Percentiles rank a stretch among this genome's conserved stretches.
These are phyloP conservation scores for Agelastica alni DNA, from an alignment of 2,888 invertebrate species.

Conservation along the genomic window DNA sequence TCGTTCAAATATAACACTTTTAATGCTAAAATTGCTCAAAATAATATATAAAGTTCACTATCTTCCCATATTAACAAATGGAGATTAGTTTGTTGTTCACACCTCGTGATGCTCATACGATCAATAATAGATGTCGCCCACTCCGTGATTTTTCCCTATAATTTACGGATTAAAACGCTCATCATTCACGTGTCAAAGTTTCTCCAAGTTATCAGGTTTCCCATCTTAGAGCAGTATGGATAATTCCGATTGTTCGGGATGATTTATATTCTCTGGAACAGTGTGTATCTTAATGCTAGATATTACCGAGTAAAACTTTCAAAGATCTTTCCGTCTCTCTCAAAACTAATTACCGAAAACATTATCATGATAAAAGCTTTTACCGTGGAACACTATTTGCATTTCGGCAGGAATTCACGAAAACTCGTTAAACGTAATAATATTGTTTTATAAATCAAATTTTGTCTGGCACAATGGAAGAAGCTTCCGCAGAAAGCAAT, in stretches of 20 bases:
- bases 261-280: slow-evolving; percentile 8
- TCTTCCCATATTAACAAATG: too few species aligned
- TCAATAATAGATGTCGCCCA: too few species aligned
- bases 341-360: slow-evolving; percentile 18
- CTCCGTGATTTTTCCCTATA: too few species aligned
- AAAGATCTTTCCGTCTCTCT: slow-evolving; percentile 12
- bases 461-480: slow-evolving; percentile 1
- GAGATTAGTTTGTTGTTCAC: too few species aligned
- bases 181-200: neutral
- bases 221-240: slow-evolving; percentile 4
- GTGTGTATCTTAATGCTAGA: slow-evolving; percentile 11
- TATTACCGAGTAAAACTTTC: slow-evolving; percentile 10
- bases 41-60: too few species aligned
- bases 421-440: slow-evolving; percentile 10
- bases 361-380: slow-evolving; percentile 19
- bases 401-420: neutral
- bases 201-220: neutral
- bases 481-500: too few species aligned
- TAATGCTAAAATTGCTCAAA: too few species aligned
- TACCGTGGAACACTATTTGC: slow-evolving; percentile 16
- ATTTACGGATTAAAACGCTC: too few species aligned
- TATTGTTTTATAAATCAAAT: slow-evolving; percentile 10
- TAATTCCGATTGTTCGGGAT: slow-evolving; percentile 18
- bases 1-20: too few species aligned
- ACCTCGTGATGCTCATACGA: too few species aligned